phyloP scores from a whole-genome alignment of 2,888 invertebrate species.

The Buathra laborator region DNA sequence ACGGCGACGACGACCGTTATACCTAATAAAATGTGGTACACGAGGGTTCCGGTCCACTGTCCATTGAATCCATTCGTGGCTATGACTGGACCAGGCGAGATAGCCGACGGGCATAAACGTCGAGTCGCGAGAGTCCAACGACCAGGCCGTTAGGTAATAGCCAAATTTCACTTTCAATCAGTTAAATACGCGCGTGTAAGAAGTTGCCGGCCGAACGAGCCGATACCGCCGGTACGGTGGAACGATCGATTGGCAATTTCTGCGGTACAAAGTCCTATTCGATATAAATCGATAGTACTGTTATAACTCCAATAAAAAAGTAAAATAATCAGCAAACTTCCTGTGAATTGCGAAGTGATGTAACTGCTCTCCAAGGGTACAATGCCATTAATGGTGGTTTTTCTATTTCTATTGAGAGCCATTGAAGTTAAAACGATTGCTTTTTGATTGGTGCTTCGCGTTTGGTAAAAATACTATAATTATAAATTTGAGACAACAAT shows the following conservation, averaged over 20 bases:
- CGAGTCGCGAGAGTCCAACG: slow-evolving; percentile 41
- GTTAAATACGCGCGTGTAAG: slow-evolving; percentile 44
- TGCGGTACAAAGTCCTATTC: slow-evolving; percentile 10
- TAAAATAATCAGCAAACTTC: background rate
- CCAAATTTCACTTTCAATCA: slow-evolving; percentile 76
- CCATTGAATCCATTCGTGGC: background rate
- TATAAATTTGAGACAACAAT: no score
- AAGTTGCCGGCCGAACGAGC: background rate
- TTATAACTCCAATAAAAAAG: background rate
- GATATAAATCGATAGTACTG: background rate
- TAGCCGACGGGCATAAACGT: slow-evolving; percentile 18
- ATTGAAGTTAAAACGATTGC: no score
- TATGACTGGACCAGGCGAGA: slow-evolving; percentile 23
- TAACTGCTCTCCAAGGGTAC: no score
- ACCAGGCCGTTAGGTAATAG: slow-evolving; percentile 70
- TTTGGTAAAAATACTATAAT: no score
- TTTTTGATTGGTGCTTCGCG: no score
- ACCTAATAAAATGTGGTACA: slow-evolving; percentile 26
- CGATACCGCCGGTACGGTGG: background rate
- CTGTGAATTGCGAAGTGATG: no score
- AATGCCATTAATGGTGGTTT: no score
- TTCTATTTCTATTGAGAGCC: no score
- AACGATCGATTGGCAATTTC: slow-evolving; percentile 18
- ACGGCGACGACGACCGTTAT: slow-evolving; percentile 20
- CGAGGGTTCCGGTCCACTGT: slow-evolving; percentile 68